Base-by-base conservation (phyloP, 2,888 invertebrate genomes). In the Drosophila kambysellisi region DNA sequence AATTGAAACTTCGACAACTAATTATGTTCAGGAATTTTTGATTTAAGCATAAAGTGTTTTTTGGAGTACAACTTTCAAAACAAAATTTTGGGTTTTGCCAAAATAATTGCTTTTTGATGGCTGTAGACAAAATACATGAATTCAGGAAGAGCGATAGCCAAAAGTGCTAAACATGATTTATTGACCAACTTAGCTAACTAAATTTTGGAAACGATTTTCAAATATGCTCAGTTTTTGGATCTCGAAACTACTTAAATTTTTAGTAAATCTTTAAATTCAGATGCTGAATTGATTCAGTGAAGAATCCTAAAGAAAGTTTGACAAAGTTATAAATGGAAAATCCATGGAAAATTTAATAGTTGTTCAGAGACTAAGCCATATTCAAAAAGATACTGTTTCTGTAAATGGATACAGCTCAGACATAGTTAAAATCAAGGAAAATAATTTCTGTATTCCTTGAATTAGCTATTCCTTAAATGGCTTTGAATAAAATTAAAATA, bases 1-100 rank as follows among this genome's bases (percentile, higher is more conserved):
- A 60, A 64, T 64, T 39, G 35, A 60, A 64, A 64, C 64, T 59
- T 64, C 32, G 52, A 20, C 52, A 33, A 33, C 61, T 41, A 61
- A 61, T 54, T 54, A 61, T 61, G 33, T 50, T 29, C 29, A 35
- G 65, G 51, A 65, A 65, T 61, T 65, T 35, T 20, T 43, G 33
- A 65, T 39, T 59, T 50, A 50, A n/a, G 39, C 37, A 50, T 29
- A 39, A 59, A 48, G 20, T 48, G 48, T 48, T n/a, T 39, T 29
- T 64, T 37, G 25, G 17, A 25, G 9, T 37, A 48, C 17, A 59
- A 30, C 60, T 63, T 58, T 37, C 30, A 37, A 35, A 58, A 30
- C 30, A 57, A 29, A 29, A 25, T 25, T 43, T 33, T 15, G 30
- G 4, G 1, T 53, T 25, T 15, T 7, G 17, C 35, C 17, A 54